Percentiles rank a stretch among this genome's conserved stretches.
Evolutionary conservation across 2,888 invertebrate species (phyloP).

Genomic region (Eupithecia centaureata): DNA sequence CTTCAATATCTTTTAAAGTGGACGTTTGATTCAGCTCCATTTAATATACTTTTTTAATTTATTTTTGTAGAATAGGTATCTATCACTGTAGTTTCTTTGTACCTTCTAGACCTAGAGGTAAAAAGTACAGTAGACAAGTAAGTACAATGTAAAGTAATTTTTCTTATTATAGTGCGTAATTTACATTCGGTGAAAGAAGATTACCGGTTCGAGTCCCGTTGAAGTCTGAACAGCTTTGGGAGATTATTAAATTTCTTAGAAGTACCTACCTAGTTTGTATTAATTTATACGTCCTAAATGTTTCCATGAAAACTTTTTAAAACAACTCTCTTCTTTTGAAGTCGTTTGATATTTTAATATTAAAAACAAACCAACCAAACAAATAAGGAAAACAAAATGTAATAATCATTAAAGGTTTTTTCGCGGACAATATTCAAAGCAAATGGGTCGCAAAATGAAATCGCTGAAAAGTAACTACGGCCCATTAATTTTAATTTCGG

Average conservation of each 20-base stretch:
- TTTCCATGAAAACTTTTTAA: neutral
- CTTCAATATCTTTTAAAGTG: neutral
- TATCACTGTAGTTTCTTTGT: too few relatives aligned
- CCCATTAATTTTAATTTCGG: constrained; percentile 28
- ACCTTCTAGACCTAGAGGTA: too few relatives aligned
- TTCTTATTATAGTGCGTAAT: too few relatives aligned
- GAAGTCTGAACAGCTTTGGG: too few relatives aligned
- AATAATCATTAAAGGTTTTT: constrained; percentile 19
- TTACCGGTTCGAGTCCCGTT: too few relatives aligned
- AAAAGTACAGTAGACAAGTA: neutral
- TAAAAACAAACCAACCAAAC: constrained; percentile 7
- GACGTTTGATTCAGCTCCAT: neutral
- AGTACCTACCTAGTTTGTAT: too few relatives aligned
- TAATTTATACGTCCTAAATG: neutral
- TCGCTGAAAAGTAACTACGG: constrained; percentile 27
- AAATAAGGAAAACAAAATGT: constrained; percentile 6
- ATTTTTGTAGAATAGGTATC: neutral
- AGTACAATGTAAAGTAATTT: neutral
- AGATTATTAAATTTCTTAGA: too few relatives aligned
- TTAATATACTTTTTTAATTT: neutral
- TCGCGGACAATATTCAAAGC: constrained; percentile 14
- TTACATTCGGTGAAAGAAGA: too few relatives aligned
- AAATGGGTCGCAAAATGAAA: constrained; percentile 29
- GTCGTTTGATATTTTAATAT: constrained; percentile 5
- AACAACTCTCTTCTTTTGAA: neutral